Evolutionary conservation across 2,113 vertebrate species (phyloP), one percentile per base, ranked within the genome.

Genomic region (Chaetorhynchus papuensis): DNA sequence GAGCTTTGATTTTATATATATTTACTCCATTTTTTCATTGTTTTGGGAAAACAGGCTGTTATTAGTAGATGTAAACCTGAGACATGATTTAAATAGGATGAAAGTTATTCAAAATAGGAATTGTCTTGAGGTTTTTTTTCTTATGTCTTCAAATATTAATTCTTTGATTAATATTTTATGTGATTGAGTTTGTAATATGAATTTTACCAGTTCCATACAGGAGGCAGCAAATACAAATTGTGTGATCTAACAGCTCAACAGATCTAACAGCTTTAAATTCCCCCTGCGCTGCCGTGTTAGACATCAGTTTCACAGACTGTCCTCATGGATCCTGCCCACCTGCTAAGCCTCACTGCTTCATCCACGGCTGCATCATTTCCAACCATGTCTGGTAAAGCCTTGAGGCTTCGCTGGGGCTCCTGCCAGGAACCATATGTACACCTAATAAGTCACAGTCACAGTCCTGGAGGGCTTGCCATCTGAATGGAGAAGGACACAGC

Each of bases 141-240:
- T 11, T 31, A 33, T 54, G 8, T 54, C 42, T 90, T 82, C 42
- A 63, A 31, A 92, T 70, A 22, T 31, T 89, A 87, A 87, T 69
- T 78, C 28, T 94, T 83, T 81, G 78, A 77, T 85, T 90, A 64
- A 68, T 2, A 3, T 70, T 94, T 93, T 89, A 71, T 65, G 57
- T 39, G 59, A 70, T 35, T 52, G 44, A 83, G 39, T 94, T 86
- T 87, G 35, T 77, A 61, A 41, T 26, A 33, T 83, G 75, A 50
- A 49, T 70, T 87, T 95, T 69, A 65, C 41, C 27, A 20, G 44
- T 83, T 85, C 33, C 15, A 10, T 71, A 44, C 17, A 66, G 61
- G n/a, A 83, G 27, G 54, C 63, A 80, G 64, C 39, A 89, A 82
- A 69, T 85, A 56, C 6, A 53, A 72, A 85, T 37, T 30, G 35